Evolutionary conservation across 2,888 invertebrate genomes (phyloP).

Genomic region (Eupithecia inturbata): DNA sequence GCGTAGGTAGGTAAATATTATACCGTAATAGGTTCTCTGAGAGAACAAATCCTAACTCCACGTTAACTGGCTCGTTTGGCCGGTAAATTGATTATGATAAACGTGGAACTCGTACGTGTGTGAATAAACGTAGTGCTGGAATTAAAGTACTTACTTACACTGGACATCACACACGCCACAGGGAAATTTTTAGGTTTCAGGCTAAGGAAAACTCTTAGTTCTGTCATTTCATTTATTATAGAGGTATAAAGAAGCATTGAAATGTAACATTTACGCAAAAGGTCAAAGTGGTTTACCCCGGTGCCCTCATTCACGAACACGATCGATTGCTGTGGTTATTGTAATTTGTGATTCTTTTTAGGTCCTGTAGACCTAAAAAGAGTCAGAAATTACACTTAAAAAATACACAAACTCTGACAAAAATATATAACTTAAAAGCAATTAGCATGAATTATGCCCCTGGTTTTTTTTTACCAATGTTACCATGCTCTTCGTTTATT

Average conservation of each 20-base stretch:
- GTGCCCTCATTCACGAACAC: not conserved
- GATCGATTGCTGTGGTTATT: not conserved
- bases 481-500: not conserved
- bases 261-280: not conserved
- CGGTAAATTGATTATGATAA: slow-evolving; percentile 15
- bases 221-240: not conserved
- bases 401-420: no score
- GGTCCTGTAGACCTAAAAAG: no score
- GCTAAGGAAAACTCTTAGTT: not conserved
- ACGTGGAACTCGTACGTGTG: not conserved
- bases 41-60: slow-evolving; percentile 3
- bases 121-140: not conserved
- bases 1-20: not conserved
- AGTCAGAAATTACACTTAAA: no score
- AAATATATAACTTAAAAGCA: no score
- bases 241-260: not conserved
- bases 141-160: not conserved
- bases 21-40: slow-evolving; percentile 1
- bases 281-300: not conserved
- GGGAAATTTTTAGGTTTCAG: not conserved
- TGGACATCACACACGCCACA: not conserved
- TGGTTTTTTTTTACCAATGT: not conserved
- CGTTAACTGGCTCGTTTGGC: slow-evolving; percentile 12
- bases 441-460: not conserved
- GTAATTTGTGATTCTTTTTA: not conserved